Base-by-base conservation (phyloP, 2,113 vertebrate genomes). In the Actenoides lindsayi region DNA sequence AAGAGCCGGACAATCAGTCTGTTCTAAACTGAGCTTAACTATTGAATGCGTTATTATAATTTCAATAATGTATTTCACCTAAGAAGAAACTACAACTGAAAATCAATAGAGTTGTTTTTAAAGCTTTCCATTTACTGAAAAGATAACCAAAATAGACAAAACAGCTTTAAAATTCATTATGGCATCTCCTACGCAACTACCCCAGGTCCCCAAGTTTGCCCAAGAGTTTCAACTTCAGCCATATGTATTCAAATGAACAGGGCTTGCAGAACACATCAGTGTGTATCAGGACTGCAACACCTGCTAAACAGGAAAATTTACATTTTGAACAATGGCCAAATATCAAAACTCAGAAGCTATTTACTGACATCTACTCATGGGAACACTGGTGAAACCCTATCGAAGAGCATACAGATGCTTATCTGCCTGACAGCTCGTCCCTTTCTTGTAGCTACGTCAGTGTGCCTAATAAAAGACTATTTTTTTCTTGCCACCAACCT, bases 331-430 rank as follows among this genome's bases (percentile, higher is more conserved):
- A 83, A 60, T 23, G 31, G 33, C 24, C 23, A 92, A 74, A 83
- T 60, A 90, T 39, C 81, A 79, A 76, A 83, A 80, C 42, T 83
- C 51, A 63, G n/a, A 80, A 92, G 74, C 44, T 78, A 48, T 57
- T 93, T 93, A 64, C 27, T 78, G 64, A 78, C 20, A 51, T 44
- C 37, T 71, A 59, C 30, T 27, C 50, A 28, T 12, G 11, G 41
- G 11, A 90, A 50, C 35, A 87, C 54, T 0, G 3, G 33, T 46
- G 62, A 93, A 83, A 78, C 13, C 20, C 24, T 59, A 51, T 9
- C 1, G 0, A 77, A 68, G 42, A 59, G 27, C 0, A 0, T 31
- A 54, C 33, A 70, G 68, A 89, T 83, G 10, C 0, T 56, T 41
- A 76, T 57, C 65, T 74, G 39, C 70, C 71, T 37, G 39, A 69